These are phyloP conservation scores for Phyto melanocephala DNA, from an alignment of 2,888 invertebrate species.

Conservation along the genomic window DNA sequence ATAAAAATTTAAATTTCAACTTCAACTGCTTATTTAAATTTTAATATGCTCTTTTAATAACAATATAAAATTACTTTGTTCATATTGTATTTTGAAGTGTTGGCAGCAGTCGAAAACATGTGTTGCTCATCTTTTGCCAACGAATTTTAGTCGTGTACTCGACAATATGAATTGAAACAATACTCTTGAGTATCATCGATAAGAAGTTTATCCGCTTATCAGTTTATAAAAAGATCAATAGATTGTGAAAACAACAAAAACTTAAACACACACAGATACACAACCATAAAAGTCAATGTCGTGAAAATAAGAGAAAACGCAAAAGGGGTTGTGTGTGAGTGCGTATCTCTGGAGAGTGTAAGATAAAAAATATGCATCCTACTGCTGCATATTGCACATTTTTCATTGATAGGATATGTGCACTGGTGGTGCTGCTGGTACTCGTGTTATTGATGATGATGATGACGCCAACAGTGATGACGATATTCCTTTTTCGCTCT, in stretches of 20 bases:
- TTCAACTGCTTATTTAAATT: conserved; percentile 55
- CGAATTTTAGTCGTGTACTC: neutral
- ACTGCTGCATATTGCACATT: conserved; percentile 35
- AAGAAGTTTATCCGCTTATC: conserved; percentile 45
- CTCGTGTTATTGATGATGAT: conserved; percentile 21
- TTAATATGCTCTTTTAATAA: conserved; percentile 30
- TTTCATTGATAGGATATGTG: conserved; percentile 36
- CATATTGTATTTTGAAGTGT: neutral
- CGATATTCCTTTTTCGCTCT: neutral
- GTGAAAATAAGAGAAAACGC: neutral
- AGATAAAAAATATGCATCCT: conserved; percentile 19
- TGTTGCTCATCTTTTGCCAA: conserved; percentile 45
- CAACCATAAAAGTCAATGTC: conserved; percentile 50
- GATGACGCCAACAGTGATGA: conserved; percentile 23
- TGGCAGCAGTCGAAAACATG: conserved; percentile 21
- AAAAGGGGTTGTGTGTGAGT: conserved; percentile 45
- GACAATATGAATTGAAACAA: conserved; percentile 26
- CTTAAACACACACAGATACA: neutral
- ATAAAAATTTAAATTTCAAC: conserved; percentile 40
- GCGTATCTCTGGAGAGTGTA: conserved; percentile 19
- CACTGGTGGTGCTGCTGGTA: neutral
- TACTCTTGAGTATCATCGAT: conserved; percentile 44
- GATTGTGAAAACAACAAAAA: conserved; percentile 23
- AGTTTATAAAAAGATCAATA: conserved; percentile 55
- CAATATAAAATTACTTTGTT: conserved; percentile 28